phyloP scores from a whole-genome alignment of 2,888 invertebrate species.

The Drosophila austrosaltans region DNA sequence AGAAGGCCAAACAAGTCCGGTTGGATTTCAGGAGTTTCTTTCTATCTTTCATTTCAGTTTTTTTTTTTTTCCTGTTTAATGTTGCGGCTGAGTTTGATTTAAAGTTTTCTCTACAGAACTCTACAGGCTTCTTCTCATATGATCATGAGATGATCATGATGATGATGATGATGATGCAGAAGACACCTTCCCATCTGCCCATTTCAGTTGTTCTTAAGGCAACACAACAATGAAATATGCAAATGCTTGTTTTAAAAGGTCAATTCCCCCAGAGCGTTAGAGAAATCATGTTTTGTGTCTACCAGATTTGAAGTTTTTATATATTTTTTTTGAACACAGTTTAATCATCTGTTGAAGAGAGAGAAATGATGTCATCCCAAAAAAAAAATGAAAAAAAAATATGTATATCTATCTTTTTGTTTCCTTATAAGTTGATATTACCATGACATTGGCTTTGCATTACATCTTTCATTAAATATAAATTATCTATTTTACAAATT shows the following conservation, averaged over 20 bases:
- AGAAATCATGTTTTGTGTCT: constrained; percentile 17
- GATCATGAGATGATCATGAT: constrained; percentile 3
- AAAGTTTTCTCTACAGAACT: constrained; percentile 3
- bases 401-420: neutral
- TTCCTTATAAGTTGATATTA: neutral
- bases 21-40: constrained; percentile 17
- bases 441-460: constrained; percentile 2
- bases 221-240: constrained; percentile 11
- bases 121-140: constrained; percentile 16
- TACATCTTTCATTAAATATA: constrained; percentile 4
- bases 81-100: constrained; percentile 15
- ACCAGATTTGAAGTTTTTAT: neutral
- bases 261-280: constrained; percentile 13
- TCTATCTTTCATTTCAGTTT: neutral
- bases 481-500: neutral
- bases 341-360: constrained; percentile 13
- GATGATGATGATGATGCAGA: constrained; percentile 6
- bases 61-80: neutral
- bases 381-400: too few relatives aligned
- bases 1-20: constrained; percentile 1
- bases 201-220: neutral
- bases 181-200: constrained; percentile 8
- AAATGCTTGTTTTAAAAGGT: constrained; percentile 21
- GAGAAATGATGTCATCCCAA: constrained; percentile 11
- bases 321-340: neutral